Evolutionary conservation across 2,113 vertebrate species (phyloP).

Genomic region (Ifrita kowaldi): DNA sequence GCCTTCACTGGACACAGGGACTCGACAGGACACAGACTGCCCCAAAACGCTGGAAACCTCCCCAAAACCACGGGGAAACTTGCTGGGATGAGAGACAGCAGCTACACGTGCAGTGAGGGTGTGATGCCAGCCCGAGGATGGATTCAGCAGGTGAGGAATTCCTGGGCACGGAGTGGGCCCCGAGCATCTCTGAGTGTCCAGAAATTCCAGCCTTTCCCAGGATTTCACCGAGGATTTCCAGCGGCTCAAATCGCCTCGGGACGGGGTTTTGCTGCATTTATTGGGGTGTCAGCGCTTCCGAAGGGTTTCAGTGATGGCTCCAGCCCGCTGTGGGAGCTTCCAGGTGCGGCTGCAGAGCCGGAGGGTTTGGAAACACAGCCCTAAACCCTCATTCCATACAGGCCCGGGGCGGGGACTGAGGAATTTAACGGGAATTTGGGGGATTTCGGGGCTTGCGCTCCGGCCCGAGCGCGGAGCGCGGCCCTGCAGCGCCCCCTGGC

Average conservation of each 20-base stretch:
- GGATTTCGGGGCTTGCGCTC: no score
- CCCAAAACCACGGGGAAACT: neutral
- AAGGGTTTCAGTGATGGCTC: neutral
- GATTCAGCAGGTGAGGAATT: neutral
- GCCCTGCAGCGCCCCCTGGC: no score
- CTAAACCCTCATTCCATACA: neutral
- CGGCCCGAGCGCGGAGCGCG: no score
- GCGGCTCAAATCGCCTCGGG: fast-evolving
- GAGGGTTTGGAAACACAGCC: neutral
- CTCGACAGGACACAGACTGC: no score
- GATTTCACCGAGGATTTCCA: neutral
- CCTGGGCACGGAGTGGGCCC: fast-evolving
- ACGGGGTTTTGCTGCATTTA: neutral
- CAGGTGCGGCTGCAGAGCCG: fast-evolving
- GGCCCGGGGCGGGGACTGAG: no score
- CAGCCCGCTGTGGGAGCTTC: fast-evolving
- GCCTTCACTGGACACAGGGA: neutral
- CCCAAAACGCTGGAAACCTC: neutral
- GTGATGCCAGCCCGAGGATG: neutral
- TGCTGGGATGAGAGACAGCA: neutral
- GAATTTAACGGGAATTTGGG: no score
- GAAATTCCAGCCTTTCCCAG: neutral
- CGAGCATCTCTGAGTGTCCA: neutral
- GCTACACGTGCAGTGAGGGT: neutral
- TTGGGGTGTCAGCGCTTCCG: neutral